Conservation (phyloP, 1,140 invertebrate genomes). For the Hyphantria cunea region DNA sequence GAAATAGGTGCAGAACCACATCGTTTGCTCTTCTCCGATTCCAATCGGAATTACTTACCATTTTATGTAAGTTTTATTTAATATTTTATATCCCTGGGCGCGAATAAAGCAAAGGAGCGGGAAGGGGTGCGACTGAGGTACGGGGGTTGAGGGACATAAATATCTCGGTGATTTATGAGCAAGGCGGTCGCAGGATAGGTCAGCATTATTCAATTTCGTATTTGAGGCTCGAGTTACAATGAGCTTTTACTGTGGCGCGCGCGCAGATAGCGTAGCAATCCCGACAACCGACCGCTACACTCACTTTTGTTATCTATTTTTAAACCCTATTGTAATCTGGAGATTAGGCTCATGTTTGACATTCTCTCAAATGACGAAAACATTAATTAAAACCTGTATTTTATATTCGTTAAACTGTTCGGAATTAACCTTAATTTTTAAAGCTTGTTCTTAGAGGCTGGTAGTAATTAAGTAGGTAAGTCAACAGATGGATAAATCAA, state of each 20-base stretch:
- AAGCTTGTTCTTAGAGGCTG: slow-evolving; percentile 19
- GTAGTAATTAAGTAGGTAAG: slow-evolving; percentile 30
- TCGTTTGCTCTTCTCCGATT: slow-evolving; percentile 58
- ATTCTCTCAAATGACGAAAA: slow-evolving; percentile 41
- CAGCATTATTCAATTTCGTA: slow-evolving; percentile 82
- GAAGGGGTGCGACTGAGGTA: slow-evolving; percentile 49
- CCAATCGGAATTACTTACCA: slow-evolving; percentile 75
- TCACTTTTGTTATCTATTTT: slow-evolving; percentile 66
- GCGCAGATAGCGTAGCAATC: slow-evolving; percentile 70
- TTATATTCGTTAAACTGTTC: slow-evolving; percentile 18
- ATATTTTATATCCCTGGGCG: slow-evolving; percentile 73
- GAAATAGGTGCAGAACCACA: slow-evolving; percentile 65
- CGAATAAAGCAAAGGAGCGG: slow-evolving; percentile 53
- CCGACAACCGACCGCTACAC: slow-evolving; percentile 46
- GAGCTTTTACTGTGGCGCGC: slow-evolving; percentile 75
- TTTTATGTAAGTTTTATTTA: slow-evolving; percentile 79
- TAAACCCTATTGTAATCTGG: slow-evolving; percentile 54
- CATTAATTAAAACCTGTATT: slow-evolving; percentile 30
- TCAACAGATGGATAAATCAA: slow-evolving; percentile 40
- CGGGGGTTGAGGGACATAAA: slow-evolving; percentile 73
- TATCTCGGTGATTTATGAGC: slow-evolving; percentile 80
- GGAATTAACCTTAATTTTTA: slow-evolving; percentile 27
- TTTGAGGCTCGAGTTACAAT: slow-evolving; percentile 80
- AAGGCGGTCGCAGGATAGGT: slow-evolving; percentile 80
- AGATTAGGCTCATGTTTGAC: slow-evolving; percentile 56